Conservation (phyloP, 2,888 invertebrate species). For the Meandrusa payeni region DNA sequence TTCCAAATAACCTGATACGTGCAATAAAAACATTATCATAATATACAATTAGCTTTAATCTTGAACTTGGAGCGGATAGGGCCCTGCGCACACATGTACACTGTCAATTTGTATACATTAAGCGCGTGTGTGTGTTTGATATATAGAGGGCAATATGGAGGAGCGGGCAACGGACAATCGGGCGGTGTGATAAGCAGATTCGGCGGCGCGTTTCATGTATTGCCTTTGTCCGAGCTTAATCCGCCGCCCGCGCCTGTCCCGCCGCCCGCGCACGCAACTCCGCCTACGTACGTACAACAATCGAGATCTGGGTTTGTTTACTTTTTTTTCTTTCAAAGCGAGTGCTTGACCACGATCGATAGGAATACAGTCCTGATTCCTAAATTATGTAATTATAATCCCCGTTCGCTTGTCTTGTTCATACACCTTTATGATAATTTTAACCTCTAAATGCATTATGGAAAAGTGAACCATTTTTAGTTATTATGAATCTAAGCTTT, state of each 20-base stretch:
- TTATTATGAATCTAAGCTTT: too few species aligned
- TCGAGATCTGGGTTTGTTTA: too few species aligned
- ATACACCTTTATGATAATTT: too few species aligned
- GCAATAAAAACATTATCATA: constrained; percentile 16
- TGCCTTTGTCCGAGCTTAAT: constrained; percentile 70
- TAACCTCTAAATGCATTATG: too few species aligned
- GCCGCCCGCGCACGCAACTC: constrained; percentile 31
- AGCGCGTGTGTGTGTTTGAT: constrained; percentile 58
- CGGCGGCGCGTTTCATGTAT: constrained; percentile 72
- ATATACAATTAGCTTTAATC: constrained; percentile 20
- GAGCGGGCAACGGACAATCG: constrained; percentile 67
- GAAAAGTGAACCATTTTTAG: too few species aligned
- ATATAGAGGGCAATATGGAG: constrained; percentile 66
- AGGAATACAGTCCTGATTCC: too few species aligned
- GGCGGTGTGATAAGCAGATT: constrained; percentile 70
- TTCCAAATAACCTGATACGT: constrained; percentile 4
- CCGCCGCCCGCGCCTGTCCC: constrained; percentile 48
- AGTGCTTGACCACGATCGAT: too few species aligned
- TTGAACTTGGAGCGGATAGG: constrained; percentile 14
- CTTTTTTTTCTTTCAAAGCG: too few species aligned
- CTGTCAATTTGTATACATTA: constrained; percentile 1
- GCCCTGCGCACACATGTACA: background rate
- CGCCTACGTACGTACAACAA: constrained; percentile 5
- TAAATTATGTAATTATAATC: too few species aligned
- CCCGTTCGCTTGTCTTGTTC: too few species aligned